These are phyloP conservation scores for Cyrtorhinus lividipennis DNA, from an alignment of 1,140 invertebrate genomes.

Conservation along the genomic window DNA sequence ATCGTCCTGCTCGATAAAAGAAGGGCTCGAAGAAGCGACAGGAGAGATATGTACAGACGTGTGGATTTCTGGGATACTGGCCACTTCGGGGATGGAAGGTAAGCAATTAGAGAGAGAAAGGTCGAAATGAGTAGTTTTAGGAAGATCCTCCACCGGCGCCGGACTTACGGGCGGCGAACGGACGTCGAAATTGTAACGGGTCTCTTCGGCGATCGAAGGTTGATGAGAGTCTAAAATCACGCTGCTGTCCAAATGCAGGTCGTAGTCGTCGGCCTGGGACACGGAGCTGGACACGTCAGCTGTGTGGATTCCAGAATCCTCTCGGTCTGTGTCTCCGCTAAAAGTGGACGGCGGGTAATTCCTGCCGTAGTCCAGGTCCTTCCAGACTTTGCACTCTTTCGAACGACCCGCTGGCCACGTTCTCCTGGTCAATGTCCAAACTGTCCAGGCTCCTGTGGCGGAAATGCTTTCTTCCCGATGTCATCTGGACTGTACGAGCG, in stretches of 20 bases:
- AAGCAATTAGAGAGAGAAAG: constrained; percentile 3
- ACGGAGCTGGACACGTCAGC: constrained; percentile 60
- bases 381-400: constrained; percentile 50
- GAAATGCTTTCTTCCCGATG: constrained; percentile 24
- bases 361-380: constrained; percentile 38
- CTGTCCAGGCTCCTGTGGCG: constrained; percentile 46
- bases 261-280: constrained; percentile 48
- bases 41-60: not conserved
- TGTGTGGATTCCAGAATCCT: constrained; percentile 68
- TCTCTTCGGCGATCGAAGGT: constrained; percentile 22
- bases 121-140: not conserved
- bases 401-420: constrained; percentile 37
- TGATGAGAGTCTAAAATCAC: constrained; percentile 22
- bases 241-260: constrained; percentile 27
- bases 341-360: constrained; percentile 36
- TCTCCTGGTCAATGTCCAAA: constrained; percentile 38
- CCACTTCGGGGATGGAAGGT: not conserved
- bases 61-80: not conserved
- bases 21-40: not conserved
- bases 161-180: not conserved
- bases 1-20: not conserved
- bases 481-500: constrained; percentile 23
- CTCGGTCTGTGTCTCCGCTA: constrained; percentile 49
- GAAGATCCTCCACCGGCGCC: not conserved
- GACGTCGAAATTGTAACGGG: not conserved